Evolutionary conservation across 2,888 invertebrate species (phyloP), one percentile per base, ranked within the genome.

Genomic region (Octodonta nipae): DNA sequence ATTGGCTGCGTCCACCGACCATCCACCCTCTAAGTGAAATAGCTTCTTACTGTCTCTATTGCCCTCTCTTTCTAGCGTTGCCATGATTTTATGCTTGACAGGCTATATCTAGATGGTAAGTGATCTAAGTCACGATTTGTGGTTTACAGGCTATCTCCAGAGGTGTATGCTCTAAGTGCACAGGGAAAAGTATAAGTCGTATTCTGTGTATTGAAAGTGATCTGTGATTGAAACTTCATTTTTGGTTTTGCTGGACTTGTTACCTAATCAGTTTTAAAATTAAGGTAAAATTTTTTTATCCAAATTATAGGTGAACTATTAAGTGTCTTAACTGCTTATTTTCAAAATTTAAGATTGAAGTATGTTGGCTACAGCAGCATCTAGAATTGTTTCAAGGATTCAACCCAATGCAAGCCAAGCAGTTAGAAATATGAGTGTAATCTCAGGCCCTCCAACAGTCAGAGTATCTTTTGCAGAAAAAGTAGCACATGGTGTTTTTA

Each of bases 361-460:
- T 17, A 44, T 47, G 45, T 38, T 43, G 12, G 33, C 40, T 26
- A 33, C 32, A 15, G 28, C 27, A 6, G 32, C 32, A 11, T 27
- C 38, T 3, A 37, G 33, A 36, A 22, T 42, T 22, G 42, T 34
- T 10, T 36, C 41, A 7, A 40, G 34, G 13, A 28, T 36, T 13
- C 38, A 35, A 30, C 29, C 35, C 5, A 28, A 30, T 8, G 10
- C 30, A 7, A 26, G 15, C 25, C 40, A 42, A 32, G 27, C 36
- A 10, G 32, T 36, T 2, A 47, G 51, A 30, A 41, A 50, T 17
- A 48, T 49, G 48, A 41, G 50, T 22, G 53, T 43, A 4, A 13
- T 58, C 26, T 46, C 54, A 4, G 57, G 55, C 0, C 60, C 60
- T 14, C 61, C 62, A 33, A 41, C 42, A 29, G 47, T 50, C 13